These are phyloP conservation scores for Ctenopoma multispine DNA, from an alignment of 2,797 vertebrate species.

Conservation along the genomic window DNA sequence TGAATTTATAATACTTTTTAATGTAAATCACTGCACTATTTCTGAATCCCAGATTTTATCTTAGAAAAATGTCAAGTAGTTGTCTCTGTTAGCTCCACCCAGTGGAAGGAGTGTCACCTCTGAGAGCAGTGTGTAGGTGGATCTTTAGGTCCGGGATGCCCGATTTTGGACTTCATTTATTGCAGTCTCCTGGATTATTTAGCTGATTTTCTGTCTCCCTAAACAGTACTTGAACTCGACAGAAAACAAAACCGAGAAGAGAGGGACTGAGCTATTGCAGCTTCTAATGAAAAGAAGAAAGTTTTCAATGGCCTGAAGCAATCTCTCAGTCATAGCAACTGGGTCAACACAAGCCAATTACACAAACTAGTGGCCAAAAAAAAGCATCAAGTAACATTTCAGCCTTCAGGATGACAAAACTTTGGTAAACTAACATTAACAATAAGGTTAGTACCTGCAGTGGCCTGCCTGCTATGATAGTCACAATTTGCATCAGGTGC, in stretches of 20 bases:
- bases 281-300: slow-evolving; percentile 62
- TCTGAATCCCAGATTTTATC: slow-evolving; percentile 74
- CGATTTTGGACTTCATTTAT: slow-evolving; percentile 66
- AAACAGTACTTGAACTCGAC: slow-evolving; percentile 41
- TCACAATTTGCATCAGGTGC: slow-evolving; percentile 50
- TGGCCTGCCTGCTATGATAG: slow-evolving; percentile 46
- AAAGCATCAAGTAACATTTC: slow-evolving; percentile 36
- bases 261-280: slow-evolving; percentile 36
- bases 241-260: slow-evolving; percentile 32
- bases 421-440: slow-evolving; percentile 64
- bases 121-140: slow-evolving; percentile 53
- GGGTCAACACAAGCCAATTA: slow-evolving; percentile 51
- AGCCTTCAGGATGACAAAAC: slow-evolving; percentile 47
- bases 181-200: slow-evolving; percentile 62
- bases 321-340: slow-evolving; percentile 35
- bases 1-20: slow-evolving; percentile 75
- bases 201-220: slow-evolving; percentile 32
- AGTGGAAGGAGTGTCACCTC: slow-evolving; percentile 62
- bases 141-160: slow-evolving; percentile 51
- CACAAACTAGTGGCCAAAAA: slow-evolving; percentile 4
- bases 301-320: slow-evolving; percentile 42
- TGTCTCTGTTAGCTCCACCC: slow-evolving; percentile 52
- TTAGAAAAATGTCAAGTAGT: slow-evolving; percentile 70
- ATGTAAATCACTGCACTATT: slow-evolving; percentile 76
- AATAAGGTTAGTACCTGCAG: slow-evolving; percentile 56